Evolutionary conservation across 2,113 vertebrate species (phyloP).

Genomic region (Eretmodus cyanostictus): DNA sequence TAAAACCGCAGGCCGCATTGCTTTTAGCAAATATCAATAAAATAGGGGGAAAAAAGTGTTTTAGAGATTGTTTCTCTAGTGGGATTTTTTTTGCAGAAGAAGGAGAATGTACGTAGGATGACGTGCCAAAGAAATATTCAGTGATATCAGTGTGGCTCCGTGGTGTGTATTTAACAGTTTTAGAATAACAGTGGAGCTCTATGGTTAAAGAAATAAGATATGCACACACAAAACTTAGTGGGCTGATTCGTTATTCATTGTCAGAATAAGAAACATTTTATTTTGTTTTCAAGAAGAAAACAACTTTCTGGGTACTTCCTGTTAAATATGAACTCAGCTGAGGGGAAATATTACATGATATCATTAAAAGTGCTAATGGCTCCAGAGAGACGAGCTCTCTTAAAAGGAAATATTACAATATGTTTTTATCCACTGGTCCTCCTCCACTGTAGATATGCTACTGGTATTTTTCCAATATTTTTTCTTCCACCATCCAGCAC

Average conservation of each 20-base stretch:
- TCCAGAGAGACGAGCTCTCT: background rate
- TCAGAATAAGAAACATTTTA: background rate
- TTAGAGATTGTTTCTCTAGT: background rate
- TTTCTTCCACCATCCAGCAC: background rate
- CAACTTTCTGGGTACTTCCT: background rate
- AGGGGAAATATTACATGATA: background rate
- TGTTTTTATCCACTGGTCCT: background rate
- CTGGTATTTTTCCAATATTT: background rate
- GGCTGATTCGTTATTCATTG: background rate
- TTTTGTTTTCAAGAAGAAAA: background rate
- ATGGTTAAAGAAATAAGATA: background rate
- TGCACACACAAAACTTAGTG: background rate
- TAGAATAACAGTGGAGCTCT: background rate
- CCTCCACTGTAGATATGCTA: background rate
- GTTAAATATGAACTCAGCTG: background rate
- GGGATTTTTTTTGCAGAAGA: background rate
- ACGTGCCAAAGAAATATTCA: background rate
- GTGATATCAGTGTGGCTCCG: background rate
- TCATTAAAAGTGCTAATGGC: background rate
- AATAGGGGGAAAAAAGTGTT: rapidly evolving
- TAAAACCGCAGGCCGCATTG: background rate
- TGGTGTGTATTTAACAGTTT: background rate
- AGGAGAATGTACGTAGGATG: background rate
- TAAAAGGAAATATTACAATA: background rate
- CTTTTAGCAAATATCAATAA: background rate